Evolutionary conservation across 1,140 invertebrate genomes (phyloP), one percentile per base, ranked within the genome.

Genomic region (Arctopsyche grandis): DNA sequence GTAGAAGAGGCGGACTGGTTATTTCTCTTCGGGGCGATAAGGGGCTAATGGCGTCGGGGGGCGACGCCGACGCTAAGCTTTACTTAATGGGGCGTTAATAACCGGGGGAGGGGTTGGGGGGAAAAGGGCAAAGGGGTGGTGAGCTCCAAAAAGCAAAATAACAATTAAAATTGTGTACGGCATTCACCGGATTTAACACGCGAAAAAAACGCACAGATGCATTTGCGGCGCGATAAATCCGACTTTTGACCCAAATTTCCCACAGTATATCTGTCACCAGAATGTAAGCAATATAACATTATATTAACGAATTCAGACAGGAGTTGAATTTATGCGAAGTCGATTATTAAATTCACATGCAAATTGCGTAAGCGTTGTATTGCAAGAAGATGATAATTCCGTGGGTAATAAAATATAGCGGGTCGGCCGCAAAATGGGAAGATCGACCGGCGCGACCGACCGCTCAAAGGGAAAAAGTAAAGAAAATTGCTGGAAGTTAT

Each of bases 31-130:
- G 63, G 10, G 63, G 58, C 69, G 79, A 80, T 80, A 80, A 80
- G 79, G 79, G 69, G 69, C 69, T 77, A 80, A 80, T 80, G 79
- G 79, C 75, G 63, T 69, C 46, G 63, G 21, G 63, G 19, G 24
- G n/a, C 69, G 24, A 9, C n/a, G 73, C 10, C 9, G 73, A 66
- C 10, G 58, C 22, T 80, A 69, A 80, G 77, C 79, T 80, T 74
- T 63, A 70, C 75, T 71, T 77, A 80, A 80, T 80, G 79, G 79
- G 79, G 79, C 79, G 79, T 80, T 80, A 80, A 80, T 80, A 80
- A 80, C 73, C 58, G 46, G 24, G 38, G 71, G 48, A 10, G 69
- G 22, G 16, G 10, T 3, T 66, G 60, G n/a, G 21, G n/a, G 14
- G 5, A 21, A 26, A 66, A 38, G 38, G 69, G 19, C 4, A 22